Evolutionary conservation across 2,797 vertebrate species (phyloP).

Genomic region (Lagothrix lagotricha): DNA sequence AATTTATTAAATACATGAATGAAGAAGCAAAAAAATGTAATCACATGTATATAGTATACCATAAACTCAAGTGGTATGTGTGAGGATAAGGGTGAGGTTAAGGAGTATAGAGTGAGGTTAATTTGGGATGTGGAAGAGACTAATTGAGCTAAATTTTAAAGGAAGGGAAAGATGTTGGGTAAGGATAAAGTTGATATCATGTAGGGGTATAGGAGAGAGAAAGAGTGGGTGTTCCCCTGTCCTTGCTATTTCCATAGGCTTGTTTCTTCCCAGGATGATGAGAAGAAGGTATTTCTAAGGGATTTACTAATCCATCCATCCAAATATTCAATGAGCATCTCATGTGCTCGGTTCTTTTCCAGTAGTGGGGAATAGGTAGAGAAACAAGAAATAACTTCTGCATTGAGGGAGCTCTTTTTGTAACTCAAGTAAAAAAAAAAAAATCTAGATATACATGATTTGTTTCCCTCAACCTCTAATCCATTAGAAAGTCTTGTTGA

Average conservation of each 20-base stretch:
- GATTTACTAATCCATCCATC: background rate
- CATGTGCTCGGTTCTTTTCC: background rate
- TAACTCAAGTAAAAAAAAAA: background rate
- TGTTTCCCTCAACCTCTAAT: background rate
- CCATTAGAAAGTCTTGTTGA: background rate
- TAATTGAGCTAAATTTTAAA: background rate
- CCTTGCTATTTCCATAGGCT: background rate
- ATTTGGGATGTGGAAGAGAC: background rate
- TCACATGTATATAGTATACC: background rate
- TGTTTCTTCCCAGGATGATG: background rate
- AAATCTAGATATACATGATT: background rate
- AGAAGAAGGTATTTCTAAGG: background rate
- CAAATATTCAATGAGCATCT: background rate
- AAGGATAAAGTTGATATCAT: background rate
- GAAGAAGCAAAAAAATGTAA: background rate
- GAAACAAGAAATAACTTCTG: background rate
- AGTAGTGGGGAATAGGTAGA: background rate
- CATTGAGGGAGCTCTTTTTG: background rate
- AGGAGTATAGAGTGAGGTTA: background rate
- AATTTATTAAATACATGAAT: background rate
- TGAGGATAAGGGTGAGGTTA: background rate
- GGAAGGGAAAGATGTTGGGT: background rate
- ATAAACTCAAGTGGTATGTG: background rate
- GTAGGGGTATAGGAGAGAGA: background rate
- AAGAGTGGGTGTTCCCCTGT: background rate